phyloP scores from a whole-genome alignment of 1,140 invertebrate genomes.

The Diploscapter pachys region DNA sequence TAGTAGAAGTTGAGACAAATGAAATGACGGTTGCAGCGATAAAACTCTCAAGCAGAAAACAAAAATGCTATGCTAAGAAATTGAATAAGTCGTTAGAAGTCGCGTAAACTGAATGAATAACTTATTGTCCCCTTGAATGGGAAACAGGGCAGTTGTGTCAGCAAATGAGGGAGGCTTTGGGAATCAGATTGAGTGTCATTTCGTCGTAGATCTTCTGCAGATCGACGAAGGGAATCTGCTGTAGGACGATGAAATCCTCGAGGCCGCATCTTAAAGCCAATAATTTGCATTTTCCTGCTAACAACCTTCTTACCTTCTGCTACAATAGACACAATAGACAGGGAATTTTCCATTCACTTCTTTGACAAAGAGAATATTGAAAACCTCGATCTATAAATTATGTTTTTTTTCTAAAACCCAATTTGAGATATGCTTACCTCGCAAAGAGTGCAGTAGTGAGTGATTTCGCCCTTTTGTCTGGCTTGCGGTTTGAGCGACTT shows the following conservation, averaged over 20 bases:
- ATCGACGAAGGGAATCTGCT: constrained; percentile 88
- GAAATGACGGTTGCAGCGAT: no score
- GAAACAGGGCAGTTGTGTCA: neutral
- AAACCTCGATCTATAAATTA: constrained; percentile 82
- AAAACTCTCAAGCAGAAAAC: no score
- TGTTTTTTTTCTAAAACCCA: no score
- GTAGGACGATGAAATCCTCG: constrained; percentile 86
- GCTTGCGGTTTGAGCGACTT: constrained; percentile 90
- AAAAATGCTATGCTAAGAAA: no score
- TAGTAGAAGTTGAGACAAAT: no score
- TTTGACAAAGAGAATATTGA: constrained; percentile 92
- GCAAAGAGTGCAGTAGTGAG: constrained; percentile 95
- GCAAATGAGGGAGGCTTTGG: constrained; percentile 14
- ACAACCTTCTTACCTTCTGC: constrained; percentile 71
- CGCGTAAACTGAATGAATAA: no score
- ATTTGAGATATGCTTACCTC: constrained; percentile 69
- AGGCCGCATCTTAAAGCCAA: constrained; percentile 67
- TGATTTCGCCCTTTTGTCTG: constrained; percentile 85
- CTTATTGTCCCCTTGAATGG: no score
- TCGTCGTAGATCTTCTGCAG: constrained; percentile 82
- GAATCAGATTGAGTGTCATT: constrained; percentile 49
- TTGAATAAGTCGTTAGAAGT: no score
- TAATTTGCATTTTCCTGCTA: constrained; percentile 9
- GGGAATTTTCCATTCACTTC: constrained; percentile 90
- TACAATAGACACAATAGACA: constrained; percentile 96